Evolutionary conservation across 2,888 invertebrate species (phyloP), one percentile per base, ranked within the genome.

Genomic region (Plebejus argus): DNA sequence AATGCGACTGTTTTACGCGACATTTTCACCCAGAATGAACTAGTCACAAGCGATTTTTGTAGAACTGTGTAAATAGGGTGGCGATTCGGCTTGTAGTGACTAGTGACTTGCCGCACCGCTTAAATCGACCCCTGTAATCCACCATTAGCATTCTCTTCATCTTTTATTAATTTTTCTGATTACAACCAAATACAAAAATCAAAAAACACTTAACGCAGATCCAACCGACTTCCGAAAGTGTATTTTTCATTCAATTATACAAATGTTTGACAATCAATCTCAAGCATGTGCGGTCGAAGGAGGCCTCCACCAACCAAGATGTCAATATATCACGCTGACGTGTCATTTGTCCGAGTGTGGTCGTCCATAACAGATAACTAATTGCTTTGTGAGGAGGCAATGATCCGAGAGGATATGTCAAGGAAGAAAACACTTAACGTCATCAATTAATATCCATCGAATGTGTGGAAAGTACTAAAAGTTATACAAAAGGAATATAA

Each of bases 281-380:
- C 23, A n/a, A 39, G 70, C 71, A 45, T 77, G 75, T 78, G 80
- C 76, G 78, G 81, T 78, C 76, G 49, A 77, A 77, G 76, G 77
- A 76, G 78, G 76, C 79, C 53, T 53, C 49, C 23, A 28, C 66
- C 66, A 78, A 81, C 79, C 80, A 78, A 81, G 80, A 83, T 81
- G 82, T 82, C 83, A 83, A 83, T 83, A 83, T 80, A 83, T 83
- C 83, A 83, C 77, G 78, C 81, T 81, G 83, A 83, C 83, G 80
- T 81, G 83, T 82, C 82, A 84, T 86, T 85, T 83, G 83, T 85
- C 85, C 79, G 80, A 78, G 82, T 81, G 82, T 77, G 82, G 81
- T 82, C 82, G 80, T 79, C 82, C 80, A 81, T 83, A 84, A 85
- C 82, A 81, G 81, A 83, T 83, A 84, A 83, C 83, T 84, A 84